Evolutionary conservation across 2,797 vertebrate species (phyloP).

Genomic region (Tamandua tetradactyla): DNA sequence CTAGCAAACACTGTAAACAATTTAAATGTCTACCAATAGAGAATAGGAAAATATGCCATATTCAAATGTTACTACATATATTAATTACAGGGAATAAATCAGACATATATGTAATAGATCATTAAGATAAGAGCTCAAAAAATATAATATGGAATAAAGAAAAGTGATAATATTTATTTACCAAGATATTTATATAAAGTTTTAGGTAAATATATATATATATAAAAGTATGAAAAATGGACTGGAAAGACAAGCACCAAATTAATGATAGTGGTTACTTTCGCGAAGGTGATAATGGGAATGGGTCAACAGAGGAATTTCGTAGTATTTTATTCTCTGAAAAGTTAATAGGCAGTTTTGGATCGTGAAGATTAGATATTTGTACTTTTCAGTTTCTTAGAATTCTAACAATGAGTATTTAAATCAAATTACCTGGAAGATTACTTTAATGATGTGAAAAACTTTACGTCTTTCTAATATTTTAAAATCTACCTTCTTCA

Average conservation of each 20-base stretch:
- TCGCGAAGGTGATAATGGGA: slow-evolving; percentile 9
- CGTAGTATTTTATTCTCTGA: slow-evolving; percentile 15
- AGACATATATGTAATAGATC: not conserved
- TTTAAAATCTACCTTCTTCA: slow-evolving; percentile 89
- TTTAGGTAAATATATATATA: slow-evolving; percentile 31
- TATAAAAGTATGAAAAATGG: slow-evolving; percentile 3
- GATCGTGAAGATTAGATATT: not conserved
- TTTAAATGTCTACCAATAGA: slow-evolving; percentile 39
- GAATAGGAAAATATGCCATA: slow-evolving; percentile 22
- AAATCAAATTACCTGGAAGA: slow-evolving; percentile 23
- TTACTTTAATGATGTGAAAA: slow-evolving; percentile 27
- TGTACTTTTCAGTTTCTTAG: slow-evolving; percentile 12
- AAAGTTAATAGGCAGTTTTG: slow-evolving; percentile 11
- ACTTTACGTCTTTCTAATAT: not conserved
- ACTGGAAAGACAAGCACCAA: slow-evolving; percentile 33
- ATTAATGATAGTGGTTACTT: slow-evolving; percentile 20
- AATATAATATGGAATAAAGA: not conserved
- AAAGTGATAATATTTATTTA: slow-evolving; percentile 1
- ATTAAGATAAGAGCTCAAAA: slow-evolving; percentile 3
- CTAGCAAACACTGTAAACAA: slow-evolving; percentile 14
- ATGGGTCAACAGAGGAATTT: not conserved
- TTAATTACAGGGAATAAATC: slow-evolving; percentile 30
- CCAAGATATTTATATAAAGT: not conserved
- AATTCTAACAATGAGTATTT: slow-evolving; percentile 36
- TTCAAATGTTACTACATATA: not conserved